Conservation (phyloP, 2,797 vertebrate species). For the Thaleichthys pacificus region DNA sequence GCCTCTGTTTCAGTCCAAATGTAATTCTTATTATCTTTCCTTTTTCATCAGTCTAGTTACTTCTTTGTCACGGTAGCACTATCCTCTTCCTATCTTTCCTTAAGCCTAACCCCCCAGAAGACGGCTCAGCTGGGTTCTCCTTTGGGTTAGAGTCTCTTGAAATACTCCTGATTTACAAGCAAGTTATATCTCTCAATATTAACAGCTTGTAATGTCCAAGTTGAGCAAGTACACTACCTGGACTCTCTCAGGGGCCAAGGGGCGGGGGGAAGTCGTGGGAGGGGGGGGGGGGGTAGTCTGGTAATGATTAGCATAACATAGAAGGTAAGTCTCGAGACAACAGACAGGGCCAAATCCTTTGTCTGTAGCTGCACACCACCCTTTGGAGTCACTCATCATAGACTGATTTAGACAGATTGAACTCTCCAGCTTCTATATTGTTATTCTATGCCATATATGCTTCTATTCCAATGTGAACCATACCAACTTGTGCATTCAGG, state of each 20-base stretch:
- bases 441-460: conserved; percentile 1
- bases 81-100: background rate
- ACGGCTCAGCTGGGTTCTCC: background rate
- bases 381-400: background rate
- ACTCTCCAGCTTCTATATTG: conserved; percentile 12
- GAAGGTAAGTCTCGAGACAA: background rate
- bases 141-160: background rate
- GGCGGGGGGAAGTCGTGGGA: no score
- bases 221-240: background rate
- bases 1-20: conserved; percentile 1
- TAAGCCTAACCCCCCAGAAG: background rate
- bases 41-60: background rate
- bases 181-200: background rate
- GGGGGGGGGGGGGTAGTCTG: background rate
- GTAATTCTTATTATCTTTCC: background rate
- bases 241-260: background rate
- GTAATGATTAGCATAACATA: background rate
- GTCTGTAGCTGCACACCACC: background rate
- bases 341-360: background rate
- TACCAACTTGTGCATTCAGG: background rate
- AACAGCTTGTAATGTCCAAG: background rate
- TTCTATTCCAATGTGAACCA: conserved; percentile 11
- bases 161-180: background rate
- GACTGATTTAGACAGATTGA: conserved; percentile 2
- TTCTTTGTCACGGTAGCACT: background rate